These are phyloP conservation scores for Achroia grisella DNA, from an alignment of 1,140 invertebrate species.

Conservation along the genomic window DNA sequence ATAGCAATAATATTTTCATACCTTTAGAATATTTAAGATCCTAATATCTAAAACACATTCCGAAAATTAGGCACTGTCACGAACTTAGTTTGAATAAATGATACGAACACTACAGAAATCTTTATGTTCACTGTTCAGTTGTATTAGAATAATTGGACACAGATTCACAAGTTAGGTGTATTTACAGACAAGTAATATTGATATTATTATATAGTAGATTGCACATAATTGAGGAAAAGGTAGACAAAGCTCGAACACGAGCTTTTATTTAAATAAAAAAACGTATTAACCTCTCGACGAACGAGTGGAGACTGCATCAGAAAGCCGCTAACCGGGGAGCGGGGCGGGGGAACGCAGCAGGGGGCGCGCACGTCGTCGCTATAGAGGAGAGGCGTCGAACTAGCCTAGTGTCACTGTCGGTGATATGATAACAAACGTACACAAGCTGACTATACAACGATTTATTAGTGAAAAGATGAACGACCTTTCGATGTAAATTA, in stretches of 20 bases:
- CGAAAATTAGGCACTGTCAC: slow-evolving; percentile 46
- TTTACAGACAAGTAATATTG: slow-evolving; percentile 10
- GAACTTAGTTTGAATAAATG: slow-evolving; percentile 45
- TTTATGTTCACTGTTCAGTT: slow-evolving; percentile 30
- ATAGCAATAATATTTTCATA: slow-evolving; percentile 14
- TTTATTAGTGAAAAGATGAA: slow-evolving; percentile 11
- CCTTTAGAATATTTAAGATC: slow-evolving; percentile 38
- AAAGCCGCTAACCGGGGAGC: slow-evolving; percentile 25
- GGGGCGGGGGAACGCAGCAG: slow-evolving; percentile 38
- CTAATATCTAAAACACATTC: slow-evolving; percentile 44
- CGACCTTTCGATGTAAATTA: slow-evolving; percentile 2
- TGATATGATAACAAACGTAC: slow-evolving; percentile 68
- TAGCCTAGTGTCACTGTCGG: slow-evolving; percentile 46
- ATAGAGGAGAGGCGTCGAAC: slow-evolving; percentile 53
- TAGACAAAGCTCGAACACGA: slow-evolving; percentile 58
- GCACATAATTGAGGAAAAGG: slow-evolving; percentile 44
- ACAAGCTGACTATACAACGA: slow-evolving; percentile 40
- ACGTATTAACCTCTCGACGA: slow-evolving; percentile 23
- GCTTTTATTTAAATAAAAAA: slow-evolving; percentile 28
- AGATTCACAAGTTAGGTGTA: slow-evolving; percentile 30
- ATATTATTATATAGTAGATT: slow-evolving; percentile 21
- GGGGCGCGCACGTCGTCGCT: slow-evolving; percentile 49
- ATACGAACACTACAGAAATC: slow-evolving; percentile 40
- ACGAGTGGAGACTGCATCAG: slow-evolving; percentile 55
- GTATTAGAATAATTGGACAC: slow-evolving; percentile 17